Percentiles rank a stretch among this genome's conserved stretches.
Evolutionary conservation across 2,888 invertebrate species (phyloP).

Genomic region (Yponomeuta evonymella): DNA sequence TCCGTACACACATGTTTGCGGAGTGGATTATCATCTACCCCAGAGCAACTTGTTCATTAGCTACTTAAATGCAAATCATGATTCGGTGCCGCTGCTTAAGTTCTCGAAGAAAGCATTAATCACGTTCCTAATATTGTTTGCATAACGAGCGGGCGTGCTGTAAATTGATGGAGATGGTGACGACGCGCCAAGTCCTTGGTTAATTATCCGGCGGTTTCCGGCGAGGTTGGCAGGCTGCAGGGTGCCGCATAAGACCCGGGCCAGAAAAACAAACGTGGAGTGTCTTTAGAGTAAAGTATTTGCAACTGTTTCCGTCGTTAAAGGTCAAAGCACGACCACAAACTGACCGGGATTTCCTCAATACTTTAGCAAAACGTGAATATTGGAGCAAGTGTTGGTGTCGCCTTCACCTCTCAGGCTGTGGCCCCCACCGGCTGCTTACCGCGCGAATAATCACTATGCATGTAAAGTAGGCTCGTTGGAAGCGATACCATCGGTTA

Average conservation of each 20-base stretch:
- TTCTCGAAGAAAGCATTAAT: constrained; percentile 62
- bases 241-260: no score
- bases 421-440: constrained; percentile 4
- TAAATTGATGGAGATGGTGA: constrained; percentile 64
- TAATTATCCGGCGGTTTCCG: constrained; percentile 49
- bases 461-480: constrained; percentile 13
- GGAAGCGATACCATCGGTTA: constrained; percentile 8
- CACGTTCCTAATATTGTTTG: constrained; percentile 62
- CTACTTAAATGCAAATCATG: constrained; percentile 70
- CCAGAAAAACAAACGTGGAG: no score
- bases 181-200: constrained; percentile 57
- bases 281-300: not conserved
- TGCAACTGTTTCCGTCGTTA: not conserved
- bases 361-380: no score
- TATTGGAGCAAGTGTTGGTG: no score
- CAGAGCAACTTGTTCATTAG: constrained; percentile 56
- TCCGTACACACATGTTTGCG: not conserved
- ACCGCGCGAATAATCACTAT: constrained; percentile 12
- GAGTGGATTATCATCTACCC: constrained; percentile 7
- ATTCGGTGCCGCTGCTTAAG: constrained; percentile 49
- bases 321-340: no score
- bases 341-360: no score
- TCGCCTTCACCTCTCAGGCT: no score
- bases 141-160: constrained; percentile 44
- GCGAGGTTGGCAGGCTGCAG: constrained; percentile 3